phyloP scores from a whole-genome alignment of 2,888 invertebrate genomes.

The Mythimna impura region DNA sequence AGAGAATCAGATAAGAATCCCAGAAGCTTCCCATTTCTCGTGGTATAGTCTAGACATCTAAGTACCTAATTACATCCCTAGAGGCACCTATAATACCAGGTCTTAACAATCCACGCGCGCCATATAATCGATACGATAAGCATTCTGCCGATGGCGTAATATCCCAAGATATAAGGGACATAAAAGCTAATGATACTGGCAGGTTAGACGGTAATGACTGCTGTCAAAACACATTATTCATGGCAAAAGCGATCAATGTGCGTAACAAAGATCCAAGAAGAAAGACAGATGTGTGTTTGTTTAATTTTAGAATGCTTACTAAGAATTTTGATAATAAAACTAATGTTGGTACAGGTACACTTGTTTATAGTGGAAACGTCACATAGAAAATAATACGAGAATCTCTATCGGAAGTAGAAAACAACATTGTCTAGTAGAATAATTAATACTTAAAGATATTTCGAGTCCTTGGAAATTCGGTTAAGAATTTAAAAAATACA shows the following conservation, averaged over 20 bases:
- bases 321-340: neutral
- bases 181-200: slow-evolving; percentile 73
- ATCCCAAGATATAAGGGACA: slow-evolving; percentile 61
- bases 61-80: slow-evolving; percentile 31
- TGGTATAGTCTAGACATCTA: slow-evolving; percentile 18
- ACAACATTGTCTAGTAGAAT: neutral
- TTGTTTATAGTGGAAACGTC: neutral
- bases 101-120: slow-evolving; percentile 29
- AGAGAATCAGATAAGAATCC: neutral
- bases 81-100: slow-evolving; percentile 23
- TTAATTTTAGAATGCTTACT: slow-evolving; percentile 21
- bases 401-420: neutral
- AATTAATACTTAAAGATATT: too few species aligned
- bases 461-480: too few species aligned
- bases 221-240: slow-evolving; percentile 77
- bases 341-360: neutral
- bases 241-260: slow-evolving; percentile 62
- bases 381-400: neutral
- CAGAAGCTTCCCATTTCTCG: slow-evolving; percentile 6
- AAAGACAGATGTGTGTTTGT: slow-evolving; percentile 3
- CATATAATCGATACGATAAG: slow-evolving; percentile 41
- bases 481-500: too few species aligned
- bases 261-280: slow-evolving; percentile 52
- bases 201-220: slow-evolving; percentile 76
- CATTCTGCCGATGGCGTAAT: slow-evolving; percentile 44